Evolutionary conservation across 2,797 vertebrate genomes (phyloP).

Genomic region (Dipus sagitta): DNA sequence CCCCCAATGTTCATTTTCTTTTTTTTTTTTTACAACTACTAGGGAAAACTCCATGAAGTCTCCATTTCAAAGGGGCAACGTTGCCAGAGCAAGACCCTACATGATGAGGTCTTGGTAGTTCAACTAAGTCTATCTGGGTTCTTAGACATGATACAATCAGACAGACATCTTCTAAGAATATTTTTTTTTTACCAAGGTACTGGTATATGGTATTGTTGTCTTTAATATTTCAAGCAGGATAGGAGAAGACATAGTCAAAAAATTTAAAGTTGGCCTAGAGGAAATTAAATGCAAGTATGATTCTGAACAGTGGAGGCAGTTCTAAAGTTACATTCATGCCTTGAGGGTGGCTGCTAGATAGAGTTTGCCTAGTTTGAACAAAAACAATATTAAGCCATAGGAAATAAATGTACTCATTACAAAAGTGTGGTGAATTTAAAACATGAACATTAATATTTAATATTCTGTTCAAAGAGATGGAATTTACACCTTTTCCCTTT

Average conservation of each 20-base stretch:
- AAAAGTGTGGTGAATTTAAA: background rate
- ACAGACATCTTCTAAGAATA: background rate
- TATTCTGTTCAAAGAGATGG: background rate
- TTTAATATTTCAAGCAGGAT: background rate
- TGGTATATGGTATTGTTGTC: background rate
- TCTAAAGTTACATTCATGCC: background rate
- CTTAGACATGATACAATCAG: background rate
- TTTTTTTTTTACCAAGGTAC: background rate
- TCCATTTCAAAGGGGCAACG: background rate
- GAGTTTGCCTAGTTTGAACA: background rate
- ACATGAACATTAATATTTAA: background rate
- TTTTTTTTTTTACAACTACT: background rate
- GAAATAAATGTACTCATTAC: background rate
- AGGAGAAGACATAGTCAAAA: background rate
- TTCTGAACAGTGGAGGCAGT: background rate
- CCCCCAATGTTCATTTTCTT: background rate
- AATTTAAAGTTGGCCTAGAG: background rate
- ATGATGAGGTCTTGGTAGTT: background rate
- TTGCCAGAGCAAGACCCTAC: background rate
- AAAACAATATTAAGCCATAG: background rate
- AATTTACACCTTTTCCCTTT: background rate
- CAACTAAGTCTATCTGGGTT: background rate
- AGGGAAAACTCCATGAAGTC: background rate
- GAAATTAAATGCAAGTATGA: background rate
- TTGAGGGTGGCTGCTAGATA: background rate